phyloP scores from a whole-genome alignment of 1,140 invertebrate genomes.

The Diorhabda carinulata region DNA sequence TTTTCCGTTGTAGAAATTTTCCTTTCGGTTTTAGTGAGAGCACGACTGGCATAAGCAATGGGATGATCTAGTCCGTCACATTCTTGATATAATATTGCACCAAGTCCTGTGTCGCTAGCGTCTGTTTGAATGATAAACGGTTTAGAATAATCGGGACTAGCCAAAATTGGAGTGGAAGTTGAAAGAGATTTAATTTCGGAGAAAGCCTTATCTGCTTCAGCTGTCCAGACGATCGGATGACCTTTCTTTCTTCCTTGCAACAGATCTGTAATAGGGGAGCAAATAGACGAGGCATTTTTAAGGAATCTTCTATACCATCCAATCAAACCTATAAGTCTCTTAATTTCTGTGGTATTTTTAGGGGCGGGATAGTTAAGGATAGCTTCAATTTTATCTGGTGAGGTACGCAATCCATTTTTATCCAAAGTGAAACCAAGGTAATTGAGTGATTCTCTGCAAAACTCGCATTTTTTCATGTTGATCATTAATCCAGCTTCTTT shows the following conservation, averaged over 20 bases:
- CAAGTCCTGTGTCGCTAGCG: slow-evolving; percentile 32
- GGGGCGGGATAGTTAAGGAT: slow-evolving; percentile 43
- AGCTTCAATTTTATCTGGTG: slow-evolving; percentile 13
- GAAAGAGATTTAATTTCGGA: slow-evolving; percentile 6
- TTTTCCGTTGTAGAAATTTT: slow-evolving; percentile 49
- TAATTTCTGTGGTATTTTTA: slow-evolving; percentile 26
- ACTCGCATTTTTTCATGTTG: slow-evolving; percentile 13
- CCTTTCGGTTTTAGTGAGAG: slow-evolving; percentile 41
- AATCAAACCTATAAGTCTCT: slow-evolving; percentile 15
- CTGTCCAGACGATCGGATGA: slow-evolving; percentile 4
- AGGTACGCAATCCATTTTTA: no score
- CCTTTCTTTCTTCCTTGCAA: slow-evolving; percentile 19
- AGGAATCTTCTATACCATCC: slow-evolving; percentile 25
- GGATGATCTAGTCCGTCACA: slow-evolving; percentile 25
- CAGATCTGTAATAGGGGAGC: slow-evolving; percentile 34
- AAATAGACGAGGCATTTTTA: slow-evolving; percentile 6
- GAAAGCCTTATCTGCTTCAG: slow-evolving; percentile 6
- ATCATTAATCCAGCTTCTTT: not conserved
- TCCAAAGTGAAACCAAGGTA: slow-evolving; percentile 22
- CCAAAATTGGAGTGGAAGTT: slow-evolving; percentile 16
- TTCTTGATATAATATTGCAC: slow-evolving; percentile 28
- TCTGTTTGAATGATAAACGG: slow-evolving; percentile 27
- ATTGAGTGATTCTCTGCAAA: slow-evolving; percentile 3
- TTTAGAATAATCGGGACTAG: slow-evolving; percentile 19
- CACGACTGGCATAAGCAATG: slow-evolving; percentile 40